These are phyloP conservation scores for Orestias chungarensis DNA, from an alignment of 2,797 vertebrate genomes.

Conservation along the genomic window DNA sequence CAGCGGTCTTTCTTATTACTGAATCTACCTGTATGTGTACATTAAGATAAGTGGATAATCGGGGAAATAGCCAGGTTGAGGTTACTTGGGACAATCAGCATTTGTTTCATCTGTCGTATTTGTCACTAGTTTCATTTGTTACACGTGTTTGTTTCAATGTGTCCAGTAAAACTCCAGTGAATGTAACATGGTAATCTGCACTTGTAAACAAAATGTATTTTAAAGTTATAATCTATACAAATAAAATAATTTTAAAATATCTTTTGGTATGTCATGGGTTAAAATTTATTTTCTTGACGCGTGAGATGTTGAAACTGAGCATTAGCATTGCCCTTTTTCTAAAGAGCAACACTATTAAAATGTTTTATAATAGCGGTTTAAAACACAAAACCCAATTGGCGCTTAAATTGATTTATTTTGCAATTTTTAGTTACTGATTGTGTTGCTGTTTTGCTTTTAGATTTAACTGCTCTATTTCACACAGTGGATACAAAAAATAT, in stretches of 20 bases:
- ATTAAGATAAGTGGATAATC: slow-evolving; percentile 31
- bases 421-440: neutral
- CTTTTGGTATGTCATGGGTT: slow-evolving; percentile 11
- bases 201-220: slow-evolving; percentile 86
- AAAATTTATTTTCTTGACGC: neutral
- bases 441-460: neutral
- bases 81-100: slow-evolving; percentile 33
- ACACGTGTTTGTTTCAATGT: slow-evolving; percentile 63
- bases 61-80: slow-evolving; percentile 15
- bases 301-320: neutral
- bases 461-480: neutral
- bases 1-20: slow-evolving; percentile 29
- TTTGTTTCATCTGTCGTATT: slow-evolving; percentile 46
- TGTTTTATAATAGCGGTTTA: neutral
- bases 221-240: slow-evolving; percentile 77
- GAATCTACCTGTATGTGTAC: slow-evolving; percentile 29
- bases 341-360: neutral
- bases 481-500: neutral
- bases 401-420: neutral
- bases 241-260: slow-evolving; percentile 72
- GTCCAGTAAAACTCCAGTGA: slow-evolving; percentile 83
- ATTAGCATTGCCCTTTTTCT: neutral
- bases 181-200: slow-evolving; percentile 87
- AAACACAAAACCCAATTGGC: neutral
- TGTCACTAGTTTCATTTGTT: slow-evolving; percentile 59